Evolutionary conservation across 2,113 vertebrate genomes (phyloP).

Genomic region (Alces alces): DNA sequence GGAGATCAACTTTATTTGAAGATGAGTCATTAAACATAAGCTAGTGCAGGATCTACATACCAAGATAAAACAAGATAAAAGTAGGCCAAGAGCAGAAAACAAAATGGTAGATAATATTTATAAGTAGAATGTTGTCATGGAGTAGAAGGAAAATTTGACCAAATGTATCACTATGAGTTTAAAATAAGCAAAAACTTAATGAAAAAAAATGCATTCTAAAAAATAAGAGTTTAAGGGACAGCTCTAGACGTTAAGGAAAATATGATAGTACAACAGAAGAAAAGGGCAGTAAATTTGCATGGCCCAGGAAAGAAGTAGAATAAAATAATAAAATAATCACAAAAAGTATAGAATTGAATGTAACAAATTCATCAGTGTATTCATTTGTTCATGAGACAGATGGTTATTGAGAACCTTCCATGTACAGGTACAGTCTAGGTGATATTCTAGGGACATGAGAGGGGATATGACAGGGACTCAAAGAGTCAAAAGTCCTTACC

Average conservation of each 20-base stretch:
- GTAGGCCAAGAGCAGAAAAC: neutral
- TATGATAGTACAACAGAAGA: neutral
- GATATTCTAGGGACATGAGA: neutral
- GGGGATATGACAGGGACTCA: neutral
- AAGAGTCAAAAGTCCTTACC: neutral
- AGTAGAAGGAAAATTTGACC: neutral
- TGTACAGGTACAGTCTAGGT: neutral
- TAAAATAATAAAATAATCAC: neutral
- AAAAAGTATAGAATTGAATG: neutral
- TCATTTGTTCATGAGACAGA: neutral
- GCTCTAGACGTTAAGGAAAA: neutral
- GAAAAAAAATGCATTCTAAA: neutral
- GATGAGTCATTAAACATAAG: neutral
- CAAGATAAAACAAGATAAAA: neutral
- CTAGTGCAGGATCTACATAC: neutral
- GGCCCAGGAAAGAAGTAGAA: neutral
- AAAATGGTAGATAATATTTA: neutral
- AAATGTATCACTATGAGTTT: neutral
- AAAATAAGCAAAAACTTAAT: neutral
- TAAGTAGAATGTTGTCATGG: neutral
- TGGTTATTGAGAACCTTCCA: neutral
- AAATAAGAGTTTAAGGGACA: neutral
- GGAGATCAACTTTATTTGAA: neutral
- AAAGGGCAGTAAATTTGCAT: neutral
- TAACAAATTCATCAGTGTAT: neutral